Percentiles rank a stretch among this genome's conserved stretches.
Conservation (phyloP, 2,888 invertebrate genomes). For the Operophtera brumata region DNA sequence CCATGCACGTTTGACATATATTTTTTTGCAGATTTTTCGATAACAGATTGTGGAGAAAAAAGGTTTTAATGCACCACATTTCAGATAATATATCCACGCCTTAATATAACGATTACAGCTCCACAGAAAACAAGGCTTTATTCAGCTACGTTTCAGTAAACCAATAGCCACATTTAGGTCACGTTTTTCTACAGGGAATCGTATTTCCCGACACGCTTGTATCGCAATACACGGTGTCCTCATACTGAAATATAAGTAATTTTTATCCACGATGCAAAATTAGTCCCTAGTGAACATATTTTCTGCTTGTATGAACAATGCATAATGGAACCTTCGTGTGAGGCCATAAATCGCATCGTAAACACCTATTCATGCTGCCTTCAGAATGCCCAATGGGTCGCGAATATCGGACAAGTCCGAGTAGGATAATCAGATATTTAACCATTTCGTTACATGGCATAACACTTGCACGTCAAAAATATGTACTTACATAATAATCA, state of each 20-base stretch:
- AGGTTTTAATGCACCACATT: too few species aligned
- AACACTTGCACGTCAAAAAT: too few species aligned
- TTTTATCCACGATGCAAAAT: constrained; percentile 25
- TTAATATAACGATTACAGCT: neutral
- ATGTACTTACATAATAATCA: too few species aligned
- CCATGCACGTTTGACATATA: too few species aligned
- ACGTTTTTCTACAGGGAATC: constrained; percentile 4
- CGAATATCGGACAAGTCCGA: neutral
- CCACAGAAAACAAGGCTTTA: neutral
- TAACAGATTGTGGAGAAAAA: too few species aligned
- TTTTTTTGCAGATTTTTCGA: too few species aligned
- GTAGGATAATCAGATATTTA: too few species aligned
- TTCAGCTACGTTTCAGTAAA: neutral
- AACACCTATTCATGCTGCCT: constrained; percentile 8
- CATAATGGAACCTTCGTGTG: constrained; percentile 27
- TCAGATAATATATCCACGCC: too few species aligned
- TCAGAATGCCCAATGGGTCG: constrained; percentile 1
- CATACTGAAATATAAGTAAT: constrained; percentile 14
- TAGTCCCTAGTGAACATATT: constrained; percentile 20
- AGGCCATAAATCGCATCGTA: constrained; percentile 19
- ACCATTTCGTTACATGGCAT: too few species aligned
- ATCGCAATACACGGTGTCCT: constrained; percentile 1
- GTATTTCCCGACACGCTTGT: constrained; percentile 1
- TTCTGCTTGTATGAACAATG: constrained; percentile 26
- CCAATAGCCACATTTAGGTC: constrained; percentile 22